Base-by-base conservation (phyloP, 2,113 vertebrate species). In the Vombatus ursinus region DNA sequence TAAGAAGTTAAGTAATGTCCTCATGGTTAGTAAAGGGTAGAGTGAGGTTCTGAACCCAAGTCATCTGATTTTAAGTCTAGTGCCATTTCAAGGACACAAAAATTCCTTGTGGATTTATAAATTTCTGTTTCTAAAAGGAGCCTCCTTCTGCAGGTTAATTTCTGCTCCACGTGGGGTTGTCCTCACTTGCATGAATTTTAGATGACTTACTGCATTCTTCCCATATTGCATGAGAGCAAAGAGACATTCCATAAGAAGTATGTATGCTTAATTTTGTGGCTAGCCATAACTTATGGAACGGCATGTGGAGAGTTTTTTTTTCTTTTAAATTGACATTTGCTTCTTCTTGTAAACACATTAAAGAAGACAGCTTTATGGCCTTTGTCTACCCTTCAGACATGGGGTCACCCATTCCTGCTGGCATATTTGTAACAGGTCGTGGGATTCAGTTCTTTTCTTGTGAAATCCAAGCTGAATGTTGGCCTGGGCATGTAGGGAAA, bases 281-380 rank as follows among this genome's bases (percentile, higher is more conserved):
- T 94, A 50, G 9, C 23, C 0, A 52, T 44, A 89, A 93, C 2
- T 54, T 89, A 94, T 0, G 94, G 23, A 94, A 90, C 92, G 16
- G 8, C 57, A 95, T 25, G 1, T 37, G 52, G 25, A 92, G 12
- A 51, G 47, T 44, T 90, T 89, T 23, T n/a, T 48, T 90, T 77
- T 16, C 31, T 7, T 49, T 91, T 26, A 94, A 94, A 68, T 94
- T 61, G 92, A 84, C 48, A 50, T 47, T 49, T 8, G 26, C 52
- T 93, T 92, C 5, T 89, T 92, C 53, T 48, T 92, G 68, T 53
- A 92, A 95, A 91, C 92, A 95, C 44, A 94, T 12, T 50, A 61
- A 22, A 90, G 31, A 90, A 93, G 68, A 93, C 0, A n/a, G 61
- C 91, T 89, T 94, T 52, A 92, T 50, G 3, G 77, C 90, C 49